Evolutionary conservation across 2,113 vertebrate species (phyloP).

Genomic region (Gila orcuttii): DNA sequence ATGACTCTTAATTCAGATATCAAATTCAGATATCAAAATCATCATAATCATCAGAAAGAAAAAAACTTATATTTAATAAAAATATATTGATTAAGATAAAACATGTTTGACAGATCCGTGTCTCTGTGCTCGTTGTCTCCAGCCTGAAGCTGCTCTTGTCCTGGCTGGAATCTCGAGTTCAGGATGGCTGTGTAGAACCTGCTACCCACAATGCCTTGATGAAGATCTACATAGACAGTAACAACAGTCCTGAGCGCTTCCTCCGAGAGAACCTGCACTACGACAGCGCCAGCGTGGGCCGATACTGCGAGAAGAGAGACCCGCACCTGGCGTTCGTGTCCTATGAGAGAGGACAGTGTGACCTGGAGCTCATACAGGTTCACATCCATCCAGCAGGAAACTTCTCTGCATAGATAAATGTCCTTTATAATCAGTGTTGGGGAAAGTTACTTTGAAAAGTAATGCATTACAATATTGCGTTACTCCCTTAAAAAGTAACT

Average conservation of each 20-base stretch:
- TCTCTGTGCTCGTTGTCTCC: background rate
- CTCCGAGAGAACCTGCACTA: constrained; percentile 89
- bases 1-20: background rate
- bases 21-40: background rate
- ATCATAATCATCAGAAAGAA: background rate
- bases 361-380: constrained; percentile 89
- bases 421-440: no score
- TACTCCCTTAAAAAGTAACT: no score
- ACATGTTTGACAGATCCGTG: background rate
- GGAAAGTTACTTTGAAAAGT: no score
- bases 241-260: constrained; percentile 88
- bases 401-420: no score
- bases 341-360: constrained; percentile 90
- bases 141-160: constrained; percentile 89
- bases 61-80: no score
- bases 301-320: constrained; percentile 90
- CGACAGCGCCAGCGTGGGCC: constrained; percentile 86
- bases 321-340: constrained; percentile 90
- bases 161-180: constrained; percentile 89
- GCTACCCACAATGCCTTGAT: constrained; percentile 90
- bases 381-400: no score
- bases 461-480: no score
- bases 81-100: no score
- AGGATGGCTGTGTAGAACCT: constrained; percentile 90
- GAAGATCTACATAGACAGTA: constrained; percentile 95